Evolutionary conservation across 2,888 invertebrate genomes (phyloP), one percentile per base, ranked within the genome.

Genomic region (Ypsolopha sequella): DNA sequence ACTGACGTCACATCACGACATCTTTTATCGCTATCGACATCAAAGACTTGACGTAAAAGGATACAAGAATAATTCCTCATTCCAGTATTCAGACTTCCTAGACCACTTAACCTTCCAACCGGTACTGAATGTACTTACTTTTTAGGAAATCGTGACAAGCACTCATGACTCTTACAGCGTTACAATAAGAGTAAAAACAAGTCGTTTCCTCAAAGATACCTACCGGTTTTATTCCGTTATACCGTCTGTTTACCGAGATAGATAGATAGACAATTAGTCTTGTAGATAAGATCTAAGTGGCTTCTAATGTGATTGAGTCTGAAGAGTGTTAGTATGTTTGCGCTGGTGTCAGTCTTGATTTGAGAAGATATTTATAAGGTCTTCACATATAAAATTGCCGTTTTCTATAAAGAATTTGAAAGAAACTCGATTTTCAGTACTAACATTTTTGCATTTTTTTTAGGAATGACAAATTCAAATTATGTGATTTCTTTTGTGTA

Each of bases 211-310:
- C 36, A 34, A 48, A 56, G 54, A 55, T 24, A 13, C 57, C 63
- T 68, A 73, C 76, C 70, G 69, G 72, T 73, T 70, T 57, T 53
- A 13, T 43, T 57, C 63, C 57, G 48, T n/a, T 41, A 46, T 9
- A 10, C 39, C 56, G 66, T 60, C 63, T 60, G 60, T 63, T 65
- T 65, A 66, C 64, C 65, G 60, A 59, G 46, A n/a, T 57, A 66
- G 68, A 72, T 64, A 70, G 70, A 70, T 70, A 65, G 64, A 59
- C 71, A 66, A 74, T 76, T 73, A 72, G 68, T 75, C 73, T 73
- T 70, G 50, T 50, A 68, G 76, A 78, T 78, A 70, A 69, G 62
- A 73, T 74, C 72, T 64, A 57, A 61, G 24, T 35, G 48, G 48
- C 39, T 24, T 54, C 58, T 54, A 55, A 56, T 52, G 34, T 46